Evolutionary conservation across 2,888 invertebrate species (phyloP), one percentile per base, ranked within the genome.

Genomic region (Prenolepis imparis): DNA sequence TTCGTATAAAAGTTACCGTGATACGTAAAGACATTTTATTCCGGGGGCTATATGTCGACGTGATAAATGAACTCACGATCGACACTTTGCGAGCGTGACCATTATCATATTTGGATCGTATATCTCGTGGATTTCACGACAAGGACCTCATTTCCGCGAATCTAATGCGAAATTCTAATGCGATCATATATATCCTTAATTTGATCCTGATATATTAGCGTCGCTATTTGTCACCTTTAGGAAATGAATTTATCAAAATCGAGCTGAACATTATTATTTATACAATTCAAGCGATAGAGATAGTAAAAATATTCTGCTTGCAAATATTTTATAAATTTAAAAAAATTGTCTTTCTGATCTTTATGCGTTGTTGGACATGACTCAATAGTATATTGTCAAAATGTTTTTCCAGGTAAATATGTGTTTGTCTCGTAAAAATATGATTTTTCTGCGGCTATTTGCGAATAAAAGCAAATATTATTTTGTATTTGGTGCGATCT

Each of bases 81-180:
- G 88, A 84, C 88, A 85, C 84, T 52, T 78, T 41, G 77, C 72
- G 74, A 74, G 78, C 80, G 41, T 24, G 73, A 73, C 55, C 81
- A 83, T 88, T 88, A 88, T 87, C 88, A 89, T 87, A 89, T 88
- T 87, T 66, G 83, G 75, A 83, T 75, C 85, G 87, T 88, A 84
- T 80, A 88, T 89, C 84, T 87, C 77, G 64, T 39, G 80, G 83
- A 80, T 84, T 80, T 84, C 80, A 80, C 82, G 88, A 83, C 84
- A 67, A 83, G 72, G 70, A 84, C 75, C 87, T 88, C 83, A 86
- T 88, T 89, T 89, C 87, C 88, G 83, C 80, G 67, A 70, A 59
- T 36, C 36, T 36, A 36, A 36, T 72, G 32, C 67, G 70, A 86
- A 82, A 87, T 88, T 86, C 78, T 87, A 87, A 89, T 77, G 88